Base-by-base conservation (phyloP, 2,888 invertebrate species). In the Eubasilissa splendida region DNA sequence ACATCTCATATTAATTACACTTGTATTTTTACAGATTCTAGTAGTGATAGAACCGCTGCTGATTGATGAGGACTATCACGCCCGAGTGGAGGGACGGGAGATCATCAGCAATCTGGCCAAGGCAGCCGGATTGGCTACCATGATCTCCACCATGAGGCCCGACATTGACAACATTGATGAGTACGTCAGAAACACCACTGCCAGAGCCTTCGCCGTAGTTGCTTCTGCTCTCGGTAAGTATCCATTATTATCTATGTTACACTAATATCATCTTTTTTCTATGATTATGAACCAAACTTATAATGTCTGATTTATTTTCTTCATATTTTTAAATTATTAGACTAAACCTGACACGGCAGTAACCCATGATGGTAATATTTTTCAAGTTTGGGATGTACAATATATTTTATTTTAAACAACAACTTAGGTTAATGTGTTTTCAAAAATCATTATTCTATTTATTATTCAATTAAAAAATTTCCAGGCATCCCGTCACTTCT, bases 121-220 rank as follows among this genome's bases (percentile, higher is more conserved):
- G 90, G 99, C 99, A 1, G 99, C 99, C 3, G 99, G 99, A 79
- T 90, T 99, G 79, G 99, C 99, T 4, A 99, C 99, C 12, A 99
- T 99, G 99, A 99, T 99, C 86, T 99, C 99, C 4, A 99, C 99
- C 0, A 99, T 99, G 99, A 92, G 99, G 87, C 99, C 99, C 0
- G 99, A 99, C 90, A 99, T 99, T 86, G 99, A 99, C 89, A 99
- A 99, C 87, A 99, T 99, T 86, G 99, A 99, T 88, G 99, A 99
- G 89, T 99, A 99, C 87, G 99, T 99, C 59, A 93, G 99, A 87
- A 99, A 99, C 88, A 99, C 99, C 0, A 99, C 99, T 0, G 99
- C 99, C 5, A 93, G 99, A 86, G 99, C 99, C 0, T 99, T 99
- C 88, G 99, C 99, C n/a, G 99, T 99, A 1, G 99, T 99, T 0